Evolutionary conservation across 2,888 invertebrate species (phyloP).

Genomic region (Leptopilina myrica): DNA sequence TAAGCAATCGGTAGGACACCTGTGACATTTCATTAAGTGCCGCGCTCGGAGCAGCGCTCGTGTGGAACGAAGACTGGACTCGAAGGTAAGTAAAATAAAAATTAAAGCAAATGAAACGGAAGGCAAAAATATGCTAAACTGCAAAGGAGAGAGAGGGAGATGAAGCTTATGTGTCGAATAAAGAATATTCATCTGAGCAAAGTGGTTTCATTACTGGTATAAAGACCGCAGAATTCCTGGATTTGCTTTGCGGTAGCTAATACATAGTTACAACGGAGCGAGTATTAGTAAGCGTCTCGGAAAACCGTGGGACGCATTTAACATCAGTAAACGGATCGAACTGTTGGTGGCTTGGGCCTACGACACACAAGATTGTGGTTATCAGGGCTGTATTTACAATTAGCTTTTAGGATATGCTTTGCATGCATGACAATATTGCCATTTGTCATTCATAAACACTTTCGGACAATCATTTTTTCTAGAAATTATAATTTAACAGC

Average conservation of each 20-base stretch:
- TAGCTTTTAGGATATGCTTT: background rate
- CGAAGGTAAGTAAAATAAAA: conserved; percentile 42
- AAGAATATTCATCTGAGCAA: conserved; percentile 60
- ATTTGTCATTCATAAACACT: too few species aligned
- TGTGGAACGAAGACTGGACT: conserved; percentile 50
- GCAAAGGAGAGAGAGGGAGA: conserved; percentile 10
- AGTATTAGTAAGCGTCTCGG: conserved; percentile 74
- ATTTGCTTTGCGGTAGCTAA: conserved; percentile 70
- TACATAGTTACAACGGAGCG: conserved; percentile 62
- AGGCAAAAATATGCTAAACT: conserved; percentile 18
- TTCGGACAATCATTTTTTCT: too few species aligned
- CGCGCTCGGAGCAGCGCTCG: conserved; percentile 56
- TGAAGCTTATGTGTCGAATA: conserved; percentile 2
- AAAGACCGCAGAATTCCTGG: conserved; percentile 66
- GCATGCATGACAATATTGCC: too few species aligned
- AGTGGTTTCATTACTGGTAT: conserved; percentile 72
- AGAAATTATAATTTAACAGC: too few species aligned
- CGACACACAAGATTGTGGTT: conserved; percentile 45
- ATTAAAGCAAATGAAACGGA: conserved; percentile 37
- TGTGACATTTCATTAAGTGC: conserved; percentile 76
- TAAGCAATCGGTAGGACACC: conserved; percentile 73
- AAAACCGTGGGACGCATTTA: conserved; percentile 73
- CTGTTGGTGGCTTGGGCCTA: conserved; percentile 59
- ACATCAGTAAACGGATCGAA: conserved; percentile 72
- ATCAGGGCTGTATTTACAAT: conserved; percentile 30